Evolutionary conservation across 2,797 vertebrate genomes (phyloP).

Genomic region (Sardinella longiceps): DNA sequence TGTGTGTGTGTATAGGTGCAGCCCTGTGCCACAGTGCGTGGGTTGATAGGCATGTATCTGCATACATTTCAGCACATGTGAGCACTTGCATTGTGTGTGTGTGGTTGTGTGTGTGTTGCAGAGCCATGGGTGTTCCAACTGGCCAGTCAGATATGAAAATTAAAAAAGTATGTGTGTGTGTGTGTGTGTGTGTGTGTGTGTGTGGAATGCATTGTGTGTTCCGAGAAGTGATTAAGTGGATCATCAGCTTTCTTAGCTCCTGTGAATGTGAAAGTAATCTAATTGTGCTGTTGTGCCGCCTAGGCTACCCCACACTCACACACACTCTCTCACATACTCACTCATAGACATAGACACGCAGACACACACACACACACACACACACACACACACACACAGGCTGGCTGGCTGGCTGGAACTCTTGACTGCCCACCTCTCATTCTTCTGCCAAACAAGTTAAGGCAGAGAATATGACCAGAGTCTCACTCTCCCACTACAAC

Average conservation of each 20-base stretch:
- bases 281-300: too few relatives aligned
- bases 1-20: background rate
- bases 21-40: background rate
- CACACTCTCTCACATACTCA: background rate
- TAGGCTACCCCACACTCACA: too few relatives aligned
- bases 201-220: background rate
- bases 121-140: too few relatives aligned
- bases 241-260: background rate
- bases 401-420: background rate
- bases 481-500: background rate
- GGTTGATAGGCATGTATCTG: background rate
- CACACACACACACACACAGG: background rate
- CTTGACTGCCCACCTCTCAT: background rate
- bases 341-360: background rate
- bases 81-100: background rate
- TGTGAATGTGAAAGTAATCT: background rate
- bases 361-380: constrained; percentile 4
- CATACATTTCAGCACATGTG: background rate
- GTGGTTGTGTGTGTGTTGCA: background rate
- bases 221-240: background rate
- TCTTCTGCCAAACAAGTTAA: constrained; percentile 8
- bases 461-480: constrained; percentile 26
- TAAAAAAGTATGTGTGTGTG: constrained; percentile 28
- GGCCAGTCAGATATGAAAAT: too few relatives aligned
- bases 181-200: constrained; percentile 17